Percentiles rank a stretch among this genome's conserved stretches.
phyloP scores from a whole-genome alignment of 2,113 vertebrate genomes.

The Labeo rohita region DNA sequence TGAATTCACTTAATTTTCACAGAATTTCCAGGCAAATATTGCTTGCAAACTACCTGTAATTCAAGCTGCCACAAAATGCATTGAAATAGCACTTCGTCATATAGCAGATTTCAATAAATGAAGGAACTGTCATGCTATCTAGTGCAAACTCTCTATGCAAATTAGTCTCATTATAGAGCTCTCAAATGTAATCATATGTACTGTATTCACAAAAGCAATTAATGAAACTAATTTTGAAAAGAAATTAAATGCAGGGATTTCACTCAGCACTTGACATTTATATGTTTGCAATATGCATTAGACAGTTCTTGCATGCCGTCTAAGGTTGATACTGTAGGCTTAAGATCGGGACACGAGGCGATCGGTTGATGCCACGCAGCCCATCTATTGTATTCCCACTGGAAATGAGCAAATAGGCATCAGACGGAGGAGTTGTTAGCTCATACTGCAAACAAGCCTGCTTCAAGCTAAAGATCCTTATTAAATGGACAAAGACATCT shows the following conservation, averaged over 20 bases:
- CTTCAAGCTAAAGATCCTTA: background rate
- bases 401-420: background rate
- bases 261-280: background rate
- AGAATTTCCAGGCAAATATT: background rate
- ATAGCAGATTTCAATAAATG: background rate
- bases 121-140: background rate
- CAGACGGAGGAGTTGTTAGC: background rate
- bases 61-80: no score
- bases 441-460: background rate
- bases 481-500: constrained; percentile 4
- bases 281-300: background rate
- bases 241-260: background rate
- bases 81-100: background rate
- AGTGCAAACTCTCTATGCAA: background rate
- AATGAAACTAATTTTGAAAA: background rate
- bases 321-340: background rate
- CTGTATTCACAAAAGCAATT: background rate
- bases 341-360: background rate
- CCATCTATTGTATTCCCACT: background rate
- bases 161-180: background rate
- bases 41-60: background rate
- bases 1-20: background rate
- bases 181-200: background rate
- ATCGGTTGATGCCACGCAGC: background rate
- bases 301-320: background rate